These are phyloP conservation scores for Hypothenemus hampei DNA, from an alignment of 1,140 invertebrate genomes.

Conservation along the genomic window DNA sequence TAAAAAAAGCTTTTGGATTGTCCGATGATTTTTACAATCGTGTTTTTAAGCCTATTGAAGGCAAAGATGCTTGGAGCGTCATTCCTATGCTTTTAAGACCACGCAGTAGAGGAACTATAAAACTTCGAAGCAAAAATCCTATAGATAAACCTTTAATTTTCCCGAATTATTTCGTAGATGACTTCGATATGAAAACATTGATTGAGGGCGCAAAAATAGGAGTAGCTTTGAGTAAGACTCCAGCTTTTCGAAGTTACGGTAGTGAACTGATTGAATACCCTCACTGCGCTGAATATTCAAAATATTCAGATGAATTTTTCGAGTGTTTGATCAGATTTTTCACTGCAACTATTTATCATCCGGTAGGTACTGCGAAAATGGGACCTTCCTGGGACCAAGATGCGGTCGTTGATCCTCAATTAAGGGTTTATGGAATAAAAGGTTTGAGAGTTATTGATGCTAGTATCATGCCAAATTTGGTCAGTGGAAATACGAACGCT, in stretches of 20 bases:
- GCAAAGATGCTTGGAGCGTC: conserved; percentile 78
- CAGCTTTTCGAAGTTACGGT: conserved; percentile 63
- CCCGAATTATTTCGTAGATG: conserved; percentile 83
- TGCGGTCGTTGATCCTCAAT: conserved; percentile 81
- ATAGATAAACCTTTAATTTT: conserved; percentile 88
- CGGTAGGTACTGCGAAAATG: conserved; percentile 90
- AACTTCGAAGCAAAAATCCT: conserved; percentile 76
- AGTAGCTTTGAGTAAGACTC: conserved; percentile 66
- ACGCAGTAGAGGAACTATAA: conserved; percentile 72
- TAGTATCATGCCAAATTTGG: conserved; percentile 78
- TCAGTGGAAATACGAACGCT: conserved; percentile 80
- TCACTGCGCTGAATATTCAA: conserved; percentile 59
- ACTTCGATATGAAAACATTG: conserved; percentile 71
- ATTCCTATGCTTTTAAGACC: conserved; percentile 81
- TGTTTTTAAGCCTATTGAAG: conserved; percentile 69
- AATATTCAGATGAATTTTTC: conserved; percentile 71
- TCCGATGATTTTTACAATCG: conserved; percentile 65
- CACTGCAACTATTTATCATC: conserved; percentile 80
- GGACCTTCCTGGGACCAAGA: conserved; percentile 76
- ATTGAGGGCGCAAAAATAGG: conserved; percentile 80
- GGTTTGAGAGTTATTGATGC: conserved; percentile 80
- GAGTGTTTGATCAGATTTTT: conserved; percentile 80
- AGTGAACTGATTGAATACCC: conserved; percentile 68
- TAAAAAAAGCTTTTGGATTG: conserved; percentile 75
- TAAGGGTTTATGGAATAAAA: conserved; percentile 73